These are phyloP conservation scores for Chaetogeoica ovagalla DNA, from an alignment of 2,888 invertebrate genomes.

Conservation along the genomic window DNA sequence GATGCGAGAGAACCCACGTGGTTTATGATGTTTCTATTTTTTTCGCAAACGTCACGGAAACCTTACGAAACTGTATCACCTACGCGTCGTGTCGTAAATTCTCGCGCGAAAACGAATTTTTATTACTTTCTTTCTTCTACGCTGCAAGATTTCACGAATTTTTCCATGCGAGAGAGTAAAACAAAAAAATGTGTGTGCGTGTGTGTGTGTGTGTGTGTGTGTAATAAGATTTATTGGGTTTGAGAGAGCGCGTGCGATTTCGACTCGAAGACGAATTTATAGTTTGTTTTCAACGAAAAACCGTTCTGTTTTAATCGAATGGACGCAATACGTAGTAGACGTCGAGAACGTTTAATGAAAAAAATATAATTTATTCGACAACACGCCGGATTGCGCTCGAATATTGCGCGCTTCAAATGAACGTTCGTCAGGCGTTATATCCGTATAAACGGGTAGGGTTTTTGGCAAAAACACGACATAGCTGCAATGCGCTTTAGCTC, in stretches of 20 bases:
- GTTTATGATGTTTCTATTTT: slow-evolving; percentile 36
- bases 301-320: too few species aligned
- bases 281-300: too few species aligned
- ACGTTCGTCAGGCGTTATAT: slow-evolving; percentile 35
- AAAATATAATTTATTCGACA: background rate
- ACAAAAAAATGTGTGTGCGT: too few species aligned
- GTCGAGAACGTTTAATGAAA: background rate
- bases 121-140: background rate
- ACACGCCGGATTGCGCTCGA: background rate
- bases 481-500: slow-evolving; percentile 21
- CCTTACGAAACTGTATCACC: slow-evolving; percentile 7
- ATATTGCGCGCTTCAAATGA: background rate
- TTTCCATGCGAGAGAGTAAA: too few species aligned
- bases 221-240: too few species aligned
- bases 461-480: slow-evolving; percentile 42
- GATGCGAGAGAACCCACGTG: slow-evolving; percentile 47
- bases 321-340: too few species aligned
- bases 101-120: background rate
- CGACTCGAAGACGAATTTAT: too few species aligned
- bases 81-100: background rate
- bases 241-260: too few species aligned
- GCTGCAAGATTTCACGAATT: background rate
- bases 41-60: slow-evolving; percentile 40
- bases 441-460: slow-evolving; percentile 16
- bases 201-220: too few species aligned